A percentile compares a stretch with the other conserved stretches of the same genome.
phyloP scores from a whole-genome alignment of 1,140 invertebrate species.

The Drosophila pruinosa region DNA sequence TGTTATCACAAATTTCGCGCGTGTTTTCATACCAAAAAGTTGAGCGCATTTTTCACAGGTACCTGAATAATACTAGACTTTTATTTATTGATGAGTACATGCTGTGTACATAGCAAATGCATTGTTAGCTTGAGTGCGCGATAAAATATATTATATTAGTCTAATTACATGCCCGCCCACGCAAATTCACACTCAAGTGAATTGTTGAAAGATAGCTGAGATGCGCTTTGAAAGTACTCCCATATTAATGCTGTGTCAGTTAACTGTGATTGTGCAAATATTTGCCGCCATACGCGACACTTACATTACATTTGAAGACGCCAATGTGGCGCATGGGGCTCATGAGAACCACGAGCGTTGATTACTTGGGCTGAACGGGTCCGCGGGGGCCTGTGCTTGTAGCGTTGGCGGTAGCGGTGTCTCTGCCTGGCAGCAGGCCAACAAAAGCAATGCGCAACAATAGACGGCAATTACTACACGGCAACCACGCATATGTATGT shows the following conservation, averaged over 20 bases:
- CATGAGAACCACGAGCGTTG: neutral
- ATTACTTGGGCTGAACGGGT: neutral
- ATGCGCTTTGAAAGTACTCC: slow-evolving; percentile 5
- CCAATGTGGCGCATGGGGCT: slow-evolving; percentile 40
- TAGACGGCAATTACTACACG: slow-evolving; percentile 27
- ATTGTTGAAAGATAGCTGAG: neutral
- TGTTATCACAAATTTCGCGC: slow-evolving; percentile 57
- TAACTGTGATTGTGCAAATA: slow-evolving; percentile 51
- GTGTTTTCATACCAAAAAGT: slow-evolving; percentile 30
- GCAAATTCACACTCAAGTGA: slow-evolving; percentile 45
- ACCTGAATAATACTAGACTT: slow-evolving; percentile 8
- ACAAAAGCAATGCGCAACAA: slow-evolving; percentile 47
- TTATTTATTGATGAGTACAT: slow-evolving; percentile 4
- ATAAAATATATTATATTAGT: slow-evolving; percentile 50
- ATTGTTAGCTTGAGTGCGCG: slow-evolving; percentile 3
- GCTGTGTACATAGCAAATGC: neutral
- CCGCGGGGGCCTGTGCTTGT: neutral
- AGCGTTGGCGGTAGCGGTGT: neutral
- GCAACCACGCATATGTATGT: neutral
- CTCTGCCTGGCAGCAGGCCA: slow-evolving; percentile 36
- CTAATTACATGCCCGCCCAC: slow-evolving; percentile 26
- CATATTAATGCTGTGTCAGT: neutral
- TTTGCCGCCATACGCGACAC: slow-evolving; percentile 19
- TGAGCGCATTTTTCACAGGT: slow-evolving; percentile 32
- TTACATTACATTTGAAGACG: slow-evolving; percentile 41